Percentiles rank a stretch among this genome's conserved stretches.
Conservation (phyloP, 1,140 invertebrate species). For the Bilobella aurantiaca region DNA sequence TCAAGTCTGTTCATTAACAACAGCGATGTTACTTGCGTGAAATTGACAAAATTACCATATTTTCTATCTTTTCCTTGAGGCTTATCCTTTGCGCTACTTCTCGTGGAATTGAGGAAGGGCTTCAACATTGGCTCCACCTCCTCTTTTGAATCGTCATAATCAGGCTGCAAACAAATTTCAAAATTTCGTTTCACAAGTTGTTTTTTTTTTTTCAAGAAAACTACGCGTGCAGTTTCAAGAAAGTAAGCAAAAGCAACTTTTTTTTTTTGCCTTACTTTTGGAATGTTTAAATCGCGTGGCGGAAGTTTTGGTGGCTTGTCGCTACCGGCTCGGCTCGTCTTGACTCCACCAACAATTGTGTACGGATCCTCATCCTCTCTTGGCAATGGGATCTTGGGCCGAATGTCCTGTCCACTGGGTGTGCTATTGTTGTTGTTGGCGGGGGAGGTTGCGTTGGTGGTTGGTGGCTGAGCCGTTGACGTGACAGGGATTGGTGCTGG, state of each 20-base stretch:
- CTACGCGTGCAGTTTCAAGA: no score
- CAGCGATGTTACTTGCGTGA: no score
- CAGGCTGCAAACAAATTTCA: slow-evolving; percentile 24
- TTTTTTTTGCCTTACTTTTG: slow-evolving; percentile 59
- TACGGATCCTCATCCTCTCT: slow-evolving; percentile 66
- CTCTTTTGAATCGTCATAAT: slow-evolving; percentile 33
- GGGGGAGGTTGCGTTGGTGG: neutral
- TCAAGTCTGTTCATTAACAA: no score
- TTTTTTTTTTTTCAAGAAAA: no score
- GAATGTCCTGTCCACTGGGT: slow-evolving; percentile 52
- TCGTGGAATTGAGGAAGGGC: slow-evolving; percentile 34
- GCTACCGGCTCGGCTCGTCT: slow-evolving; percentile 46
- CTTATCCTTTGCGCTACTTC: slow-evolving; percentile 29
- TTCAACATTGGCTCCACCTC: slow-evolving; percentile 32
- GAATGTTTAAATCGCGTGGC: slow-evolving; percentile 69
- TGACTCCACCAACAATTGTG: slow-evolving; percentile 70
- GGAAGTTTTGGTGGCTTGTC: slow-evolving; percentile 86
- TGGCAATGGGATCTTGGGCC: slow-evolving; percentile 77
- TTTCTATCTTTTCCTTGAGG: slow-evolving; percentile 31
- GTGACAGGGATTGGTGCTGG: slow-evolving; percentile 23
- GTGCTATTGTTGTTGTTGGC: neutral
- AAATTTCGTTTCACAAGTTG: no score
- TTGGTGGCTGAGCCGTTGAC: neutral
- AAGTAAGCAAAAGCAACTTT: neutral
- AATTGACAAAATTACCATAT: no score